phyloP scores from a whole-genome alignment of 2,797 vertebrate genomes.

The Sebastiscus tertius region DNA sequence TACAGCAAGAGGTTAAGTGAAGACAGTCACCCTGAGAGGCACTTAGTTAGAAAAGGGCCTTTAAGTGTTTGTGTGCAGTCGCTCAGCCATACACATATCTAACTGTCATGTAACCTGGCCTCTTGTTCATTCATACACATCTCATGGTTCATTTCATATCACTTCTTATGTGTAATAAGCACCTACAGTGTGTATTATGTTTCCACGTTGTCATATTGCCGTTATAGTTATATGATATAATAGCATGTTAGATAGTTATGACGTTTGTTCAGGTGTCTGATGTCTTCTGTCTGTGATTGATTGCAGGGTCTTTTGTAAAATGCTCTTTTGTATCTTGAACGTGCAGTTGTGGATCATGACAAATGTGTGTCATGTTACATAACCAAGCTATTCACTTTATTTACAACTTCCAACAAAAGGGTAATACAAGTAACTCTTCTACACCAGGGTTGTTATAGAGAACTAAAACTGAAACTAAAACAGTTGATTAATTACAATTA shows the following conservation, averaged over 20 bases:
- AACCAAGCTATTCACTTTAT: not conserved
- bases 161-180: not conserved
- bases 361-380: not conserved
- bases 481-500: too few species aligned
- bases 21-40: slow-evolving; percentile 7
- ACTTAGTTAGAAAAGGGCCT: not conserved
- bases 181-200: not conserved
- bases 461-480: too few species aligned
- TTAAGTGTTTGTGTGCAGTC: not conserved
- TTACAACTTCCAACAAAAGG: not conserved
- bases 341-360: not conserved
- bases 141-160: slow-evolving; percentile 10
- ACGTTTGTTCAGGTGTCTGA: not conserved
- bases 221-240: not conserved
- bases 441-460: too few species aligned
- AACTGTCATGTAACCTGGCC: not conserved
- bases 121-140: not conserved
- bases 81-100: not conserved
- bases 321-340: not conserved
- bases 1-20: slow-evolving; percentile 24
- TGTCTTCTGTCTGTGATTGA: not conserved
- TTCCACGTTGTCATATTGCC: not conserved
- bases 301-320: not conserved
- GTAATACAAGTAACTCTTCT: not conserved
- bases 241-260: not conserved